Evolutionary conservation across 2,113 vertebrate genomes (phyloP).

Genomic region (Heloderma charlesbogerti): DNA sequence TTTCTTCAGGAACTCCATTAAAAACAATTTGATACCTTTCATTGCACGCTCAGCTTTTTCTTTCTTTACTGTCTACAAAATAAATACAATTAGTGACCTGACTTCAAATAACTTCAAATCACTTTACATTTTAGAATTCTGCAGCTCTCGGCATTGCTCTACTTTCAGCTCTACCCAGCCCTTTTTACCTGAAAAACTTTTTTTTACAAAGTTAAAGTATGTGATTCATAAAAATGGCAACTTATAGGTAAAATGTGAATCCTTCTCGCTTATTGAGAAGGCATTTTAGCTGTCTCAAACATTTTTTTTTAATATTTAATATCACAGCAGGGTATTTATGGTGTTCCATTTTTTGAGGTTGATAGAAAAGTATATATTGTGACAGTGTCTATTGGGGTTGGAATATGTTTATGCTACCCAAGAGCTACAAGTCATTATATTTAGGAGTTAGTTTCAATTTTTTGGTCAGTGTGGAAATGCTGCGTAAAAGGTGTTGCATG

Average conservation of each 20-base stretch:
- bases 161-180: not conserved
- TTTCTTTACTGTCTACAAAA: not conserved
- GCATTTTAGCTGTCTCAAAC: constrained; percentile 37
- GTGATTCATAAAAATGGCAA: constrained; percentile 21
- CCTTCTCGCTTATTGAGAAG: constrained; percentile 1
- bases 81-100: constrained; percentile 7
- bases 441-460: not conserved
- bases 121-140: constrained; percentile 21
- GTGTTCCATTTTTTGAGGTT: constrained; percentile 17
- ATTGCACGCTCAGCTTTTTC: constrained; percentile 23
- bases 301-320: not conserved
- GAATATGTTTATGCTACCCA: not conserved
- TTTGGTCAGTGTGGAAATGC: not conserved
- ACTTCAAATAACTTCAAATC: constrained; percentile 37
- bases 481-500: not conserved
- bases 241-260: constrained; percentile 20
- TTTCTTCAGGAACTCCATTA: not conserved
- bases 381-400: constrained; percentile 11
- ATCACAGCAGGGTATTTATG: constrained; percentile 22
- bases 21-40: constrained; percentile 32
- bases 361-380: constrained; percentile 3
- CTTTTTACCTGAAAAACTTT: constrained; percentile 7
- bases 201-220: constrained; percentile 20
- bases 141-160: not conserved
- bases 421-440: constrained; percentile 11